Conservation (phyloP, 2,888 invertebrate genomes). For the Macrophya alboannulata region DNA sequence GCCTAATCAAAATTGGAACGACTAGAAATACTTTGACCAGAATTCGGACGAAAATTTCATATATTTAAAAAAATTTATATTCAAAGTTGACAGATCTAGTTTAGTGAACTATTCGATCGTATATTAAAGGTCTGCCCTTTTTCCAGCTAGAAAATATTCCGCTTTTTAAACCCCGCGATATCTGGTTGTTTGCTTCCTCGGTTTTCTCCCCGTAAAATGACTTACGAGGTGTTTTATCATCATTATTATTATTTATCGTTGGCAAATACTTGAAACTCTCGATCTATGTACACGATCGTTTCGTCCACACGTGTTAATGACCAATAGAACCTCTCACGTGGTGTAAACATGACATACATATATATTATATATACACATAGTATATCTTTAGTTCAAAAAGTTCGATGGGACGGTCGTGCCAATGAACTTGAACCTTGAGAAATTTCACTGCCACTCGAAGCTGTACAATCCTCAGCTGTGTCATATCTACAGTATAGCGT, state of each 20-base stretch:
- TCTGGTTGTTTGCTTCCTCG: not conserved
- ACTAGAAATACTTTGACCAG: not conserved
- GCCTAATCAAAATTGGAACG: not conserved
- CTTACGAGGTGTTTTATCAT: not conserved
- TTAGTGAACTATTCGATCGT: not conserved
- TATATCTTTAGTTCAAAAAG: not conserved
- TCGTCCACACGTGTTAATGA: conserved; percentile 40
- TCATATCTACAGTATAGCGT: not conserved
- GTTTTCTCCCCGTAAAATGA: not conserved
- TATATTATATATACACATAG: not conserved
- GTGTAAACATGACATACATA: conserved; percentile 13
- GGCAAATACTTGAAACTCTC: conserved; percentile 21
- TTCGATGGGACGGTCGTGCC: not conserved
- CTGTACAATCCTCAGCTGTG: no score
- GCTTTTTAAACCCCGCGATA: not conserved
- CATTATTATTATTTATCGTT: conserved; percentile 20
- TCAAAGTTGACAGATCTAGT: not conserved
- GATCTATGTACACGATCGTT: not conserved
- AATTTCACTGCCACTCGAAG: conserved; percentile 4
- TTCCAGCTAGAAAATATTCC: not conserved
- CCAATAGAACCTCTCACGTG: not conserved
- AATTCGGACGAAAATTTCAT: not conserved
- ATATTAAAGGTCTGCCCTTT: not conserved
- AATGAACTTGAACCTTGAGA: not conserved
- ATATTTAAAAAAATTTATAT: not conserved